Base-by-base conservation (phyloP, 1,140 invertebrate genomes). In the Vanessa atalanta region DNA sequence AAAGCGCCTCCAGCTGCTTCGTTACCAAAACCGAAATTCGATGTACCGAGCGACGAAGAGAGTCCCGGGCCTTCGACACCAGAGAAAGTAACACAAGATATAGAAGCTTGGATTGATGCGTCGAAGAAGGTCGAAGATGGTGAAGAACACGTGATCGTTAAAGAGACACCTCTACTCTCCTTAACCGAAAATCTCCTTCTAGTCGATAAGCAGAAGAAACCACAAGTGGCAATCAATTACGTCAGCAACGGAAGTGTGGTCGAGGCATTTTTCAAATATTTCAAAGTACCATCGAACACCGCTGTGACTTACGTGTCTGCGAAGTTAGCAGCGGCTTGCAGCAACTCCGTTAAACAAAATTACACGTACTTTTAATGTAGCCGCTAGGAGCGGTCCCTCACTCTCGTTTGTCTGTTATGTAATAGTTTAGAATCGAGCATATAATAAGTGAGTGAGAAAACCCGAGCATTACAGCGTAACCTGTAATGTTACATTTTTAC, bases 261-360 rank as follows among this genome's bases (percentile, higher is more conserved):
- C 2, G 77, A 80, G 14, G 74, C 60, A 0, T 79, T 81, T 73
- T 81, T 83, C 31, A 79, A 73, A 37, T 73, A 74, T 57, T 80
- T 80, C 47, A 77, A 73, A 60, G 31, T 68, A 3, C 51, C 69
- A 20, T 15, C 53, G 13, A 15, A 53, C 48, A 67, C 65, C 0
- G 48, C 69, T 12, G 68, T 73, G 13, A 65, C 51, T 6, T 73
- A 60, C 15, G 26, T 73, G 47, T 73, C 71, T 3, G 57, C 61
- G 43, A 73, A 68, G 37, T 43, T 79, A 14, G 70, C 71, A 15
- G 48, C 57, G 4, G 71, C 65, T 16, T 79, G 51, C 57, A 75
- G 8, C 20, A 66, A 60, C 5, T 23, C 70, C 47, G 16, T 37
- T 31, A 65, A 43, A 23, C 66, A 63, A 31, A 73, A 50, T 14